phyloP scores from a whole-genome alignment of 2,797 vertebrate genomes.

The Cheirogaleus major region DNA sequence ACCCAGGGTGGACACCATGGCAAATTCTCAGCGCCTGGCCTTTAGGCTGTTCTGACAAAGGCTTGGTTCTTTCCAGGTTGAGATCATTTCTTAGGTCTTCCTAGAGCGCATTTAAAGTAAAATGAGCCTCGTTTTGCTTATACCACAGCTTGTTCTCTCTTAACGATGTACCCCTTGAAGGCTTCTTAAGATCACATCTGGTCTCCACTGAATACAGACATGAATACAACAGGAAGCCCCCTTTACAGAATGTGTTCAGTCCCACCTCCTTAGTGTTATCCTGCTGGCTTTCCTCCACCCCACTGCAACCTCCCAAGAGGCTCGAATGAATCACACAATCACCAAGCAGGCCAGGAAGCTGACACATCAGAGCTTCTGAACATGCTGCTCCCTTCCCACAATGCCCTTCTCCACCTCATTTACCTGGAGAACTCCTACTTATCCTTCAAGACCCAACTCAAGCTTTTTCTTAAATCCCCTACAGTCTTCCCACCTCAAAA shows the following conservation, averaged over 20 bases:
- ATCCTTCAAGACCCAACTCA: background rate
- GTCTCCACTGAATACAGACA: background rate
- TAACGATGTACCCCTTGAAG: background rate
- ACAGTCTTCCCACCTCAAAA: background rate
- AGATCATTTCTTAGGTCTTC: background rate
- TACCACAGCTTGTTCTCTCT: background rate
- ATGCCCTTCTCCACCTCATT: background rate
- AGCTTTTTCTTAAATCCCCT: background rate
- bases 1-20: background rate
- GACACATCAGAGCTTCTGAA: background rate
- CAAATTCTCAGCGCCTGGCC: background rate
- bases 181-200: background rate
- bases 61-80: background rate
- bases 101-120: background rate
- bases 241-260: background rate
- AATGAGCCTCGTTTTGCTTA: background rate
- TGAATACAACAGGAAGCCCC: fast-evolving
- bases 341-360: background rate
- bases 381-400: background rate
- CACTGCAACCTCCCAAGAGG: background rate
- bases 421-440: background rate
- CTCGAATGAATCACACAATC: background rate
- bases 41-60: background rate
- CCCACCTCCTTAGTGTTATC: background rate
- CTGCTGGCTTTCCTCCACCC: background rate